Base-by-base conservation (phyloP, 1,140 invertebrate species). In the Drosophila malerkotliana region DNA sequence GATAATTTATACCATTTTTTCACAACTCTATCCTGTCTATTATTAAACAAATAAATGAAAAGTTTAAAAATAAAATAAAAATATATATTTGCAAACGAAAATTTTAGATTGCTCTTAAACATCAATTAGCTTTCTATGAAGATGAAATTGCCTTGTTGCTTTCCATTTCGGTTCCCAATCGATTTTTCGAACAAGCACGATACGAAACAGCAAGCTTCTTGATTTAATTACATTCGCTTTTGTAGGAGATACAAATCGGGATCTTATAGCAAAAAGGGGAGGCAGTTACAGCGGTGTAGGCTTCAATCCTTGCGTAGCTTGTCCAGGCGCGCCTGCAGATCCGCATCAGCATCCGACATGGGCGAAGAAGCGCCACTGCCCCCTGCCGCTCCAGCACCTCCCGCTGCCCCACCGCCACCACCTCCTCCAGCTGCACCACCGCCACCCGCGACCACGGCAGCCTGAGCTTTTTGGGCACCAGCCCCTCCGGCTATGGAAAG, bases 261-360 rank as follows among this genome's bases (percentile, higher is more conserved):
- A 28, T 55, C 72, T 77, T 77, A 62, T 41, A 54, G 60, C 61
- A 61, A 67, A 61, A 41, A 26, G 55, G 77, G 60, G 68, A 87
- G 77, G 58, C 61, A 74, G 51, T 56, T 49, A 24, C 37, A 34
- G 39, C 44, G 26, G 45, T 49, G 28, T 85, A 49, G 34, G 34
- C 94, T 61, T 61, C 94, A 99, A 93, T 98, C 97, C 73, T 97
- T 94, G 77, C 98, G 94, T 66, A 99, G 93, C 92, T 99, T 99
- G 92, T 99, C 97, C 67, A 99, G 93, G 75, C 98, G 93, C 5
- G 98, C 98, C 93, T 99, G 97, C 53, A 99, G 93, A 93, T 99
- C 98, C 24, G 98, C 98, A 93, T 99, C 98, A 4, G 97, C 97
- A 93, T 98, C 98, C 6, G 94, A 94, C 32, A 95, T 92, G 63